These are phyloP conservation scores for Sebastes matsubarae DNA, from an alignment of 2,797 vertebrate genomes.

Conservation along the genomic window DNA sequence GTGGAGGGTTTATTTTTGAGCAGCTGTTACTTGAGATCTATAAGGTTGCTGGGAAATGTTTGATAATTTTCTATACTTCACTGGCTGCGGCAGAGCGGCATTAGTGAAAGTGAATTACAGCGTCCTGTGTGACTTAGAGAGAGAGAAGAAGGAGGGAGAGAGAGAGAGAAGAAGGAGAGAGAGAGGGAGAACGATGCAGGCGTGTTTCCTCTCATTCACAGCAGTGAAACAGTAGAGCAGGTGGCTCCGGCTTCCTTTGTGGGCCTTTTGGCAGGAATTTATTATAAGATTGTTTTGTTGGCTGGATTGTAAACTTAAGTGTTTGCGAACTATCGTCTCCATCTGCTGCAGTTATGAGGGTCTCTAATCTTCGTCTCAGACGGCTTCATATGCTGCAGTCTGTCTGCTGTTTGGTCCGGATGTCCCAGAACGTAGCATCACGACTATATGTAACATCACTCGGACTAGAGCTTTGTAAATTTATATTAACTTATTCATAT, in stretches of 20 bases:
- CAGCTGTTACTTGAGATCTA: constrained; percentile 39
- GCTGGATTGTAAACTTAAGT: constrained; percentile 23
- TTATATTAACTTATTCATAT: neutral
- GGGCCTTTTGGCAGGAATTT: constrained; percentile 41
- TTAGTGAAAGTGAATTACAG: constrained; percentile 74
- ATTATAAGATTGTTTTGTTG: constrained; percentile 35
- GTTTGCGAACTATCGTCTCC: constrained; percentile 43
- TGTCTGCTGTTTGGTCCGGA: neutral
- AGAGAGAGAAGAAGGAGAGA: neutral
- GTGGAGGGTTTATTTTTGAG: neutral
- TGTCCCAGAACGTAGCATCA: neutral
- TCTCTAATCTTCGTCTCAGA: neutral
- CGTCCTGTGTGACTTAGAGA: constrained; percentile 30
- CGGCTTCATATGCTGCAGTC: constrained; percentile 17
- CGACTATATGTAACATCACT: neutral
- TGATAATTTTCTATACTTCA: constrained; percentile 50
- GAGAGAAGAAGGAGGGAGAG: neutral
- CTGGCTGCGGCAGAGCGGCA: constrained; percentile 55
- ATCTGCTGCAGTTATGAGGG: constrained; percentile 21
- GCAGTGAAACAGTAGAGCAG: constrained; percentile 43
- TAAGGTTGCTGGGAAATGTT: constrained; percentile 64
- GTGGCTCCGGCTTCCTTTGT: constrained; percentile 51
- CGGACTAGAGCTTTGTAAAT: neutral
- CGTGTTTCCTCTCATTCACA: constrained; percentile 9
- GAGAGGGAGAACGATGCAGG: neutral